Conservation (phyloP, 1,140 invertebrate genomes). For the Drosophila sturtevanti region DNA sequence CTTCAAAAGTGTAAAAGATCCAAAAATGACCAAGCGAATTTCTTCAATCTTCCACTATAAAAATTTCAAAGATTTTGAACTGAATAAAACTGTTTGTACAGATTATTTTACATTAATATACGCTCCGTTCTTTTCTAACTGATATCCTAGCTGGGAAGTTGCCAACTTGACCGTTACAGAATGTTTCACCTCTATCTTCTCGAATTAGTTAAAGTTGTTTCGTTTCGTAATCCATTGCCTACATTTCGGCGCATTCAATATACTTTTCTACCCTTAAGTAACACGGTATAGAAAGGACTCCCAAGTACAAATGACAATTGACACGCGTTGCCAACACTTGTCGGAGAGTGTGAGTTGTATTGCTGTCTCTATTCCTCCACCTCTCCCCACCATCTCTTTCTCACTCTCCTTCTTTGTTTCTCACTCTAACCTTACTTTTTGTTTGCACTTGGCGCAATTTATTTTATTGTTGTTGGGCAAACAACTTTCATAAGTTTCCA, state of each 20-base stretch:
- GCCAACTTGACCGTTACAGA: too few species aligned
- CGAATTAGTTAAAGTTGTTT: too few species aligned
- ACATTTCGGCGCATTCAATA: neutral
- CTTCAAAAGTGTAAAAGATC: too few species aligned
- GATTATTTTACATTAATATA: too few species aligned
- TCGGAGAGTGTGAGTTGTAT: neutral
- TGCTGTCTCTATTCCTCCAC: neutral
- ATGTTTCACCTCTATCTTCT: too few species aligned
- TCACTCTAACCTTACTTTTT: slow-evolving; percentile 6
- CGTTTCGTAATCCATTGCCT: neutral
- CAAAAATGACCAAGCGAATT: too few species aligned
- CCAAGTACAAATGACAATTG: slow-evolving; percentile 69
- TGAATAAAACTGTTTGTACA: too few species aligned
- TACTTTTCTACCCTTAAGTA: neutral
- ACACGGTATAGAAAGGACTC: slow-evolving; percentile 1
- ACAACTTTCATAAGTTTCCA: slow-evolving; percentile 76
- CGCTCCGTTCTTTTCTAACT: too few species aligned
- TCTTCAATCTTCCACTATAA: too few species aligned
- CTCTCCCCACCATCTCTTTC: neutral
- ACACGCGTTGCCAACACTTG: slow-evolving; percentile 42
- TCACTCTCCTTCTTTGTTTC: slow-evolving; percentile 12
- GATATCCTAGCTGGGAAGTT: too few species aligned
- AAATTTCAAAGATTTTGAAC: too few species aligned
- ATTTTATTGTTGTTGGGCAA: slow-evolving; percentile 78
- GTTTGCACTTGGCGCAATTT: slow-evolving; percentile 65